Evolutionary conservation across 1,140 invertebrate species (phyloP), one percentile per base, ranked within the genome.

Genomic region (Atta colombica): DNA sequence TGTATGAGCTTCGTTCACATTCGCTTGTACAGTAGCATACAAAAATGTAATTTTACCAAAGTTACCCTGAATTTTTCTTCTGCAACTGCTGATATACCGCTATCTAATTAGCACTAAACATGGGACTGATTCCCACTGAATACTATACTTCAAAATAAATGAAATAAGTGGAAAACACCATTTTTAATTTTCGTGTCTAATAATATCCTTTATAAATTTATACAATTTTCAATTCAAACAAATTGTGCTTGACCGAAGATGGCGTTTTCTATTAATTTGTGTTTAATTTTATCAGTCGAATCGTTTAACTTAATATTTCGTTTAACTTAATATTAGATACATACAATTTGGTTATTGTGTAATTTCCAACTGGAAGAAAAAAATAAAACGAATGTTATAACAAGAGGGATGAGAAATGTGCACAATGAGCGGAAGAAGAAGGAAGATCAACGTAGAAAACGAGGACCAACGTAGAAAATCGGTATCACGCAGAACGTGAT

Each of bases 11-110:
- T 49, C 39, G 12, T n/a, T 63, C 21, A 25, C 8, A 55, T 39
- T 39, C 28, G 12, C 25, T 35, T 31, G 51, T 39, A 71, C 35
- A 25, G 31, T n/a, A 10, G 10, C 31, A 5, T 8, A 72, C 66
- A 81, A 81, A 45, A 58, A 81, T 81, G 31, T 81, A 58, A 81
- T 78, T 66, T 25, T 45, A 18, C 7, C 31, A 60, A 31, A 7
- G 5, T 51, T 25, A 28, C 12, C 21, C 18, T 25, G 45, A 66
- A 78, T 66, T n/a, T 78, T 78, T 49, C 4, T 25, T 49, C 12
- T 18, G 16, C 1, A 14, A 18, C 16, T 35, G 28, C 18, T 63
- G 61, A 78, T 78, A 51, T 78, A 78, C 12, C 45, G 18, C 1
- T 25, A 21, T 31, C 39, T 39, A 16, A 3, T 63, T 28, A 5